Conservation (phyloP, 2,888 invertebrate species). For the Aromia moschata region DNA sequence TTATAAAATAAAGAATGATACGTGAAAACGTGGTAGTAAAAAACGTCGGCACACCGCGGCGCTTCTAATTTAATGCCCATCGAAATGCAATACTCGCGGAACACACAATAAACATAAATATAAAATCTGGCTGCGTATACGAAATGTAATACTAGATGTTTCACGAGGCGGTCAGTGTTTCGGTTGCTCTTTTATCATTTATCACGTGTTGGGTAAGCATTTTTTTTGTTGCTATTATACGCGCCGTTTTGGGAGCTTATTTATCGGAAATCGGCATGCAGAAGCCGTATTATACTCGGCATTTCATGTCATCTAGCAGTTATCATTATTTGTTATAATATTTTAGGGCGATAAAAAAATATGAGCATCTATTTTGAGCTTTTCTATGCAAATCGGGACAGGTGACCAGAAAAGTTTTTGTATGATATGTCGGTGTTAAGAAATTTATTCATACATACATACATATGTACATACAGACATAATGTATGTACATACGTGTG, state of each 20-base stretch:
- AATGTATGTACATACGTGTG: no score
- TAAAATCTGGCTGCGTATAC: constrained; percentile 28
- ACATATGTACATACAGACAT: no score
- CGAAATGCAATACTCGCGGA: constrained; percentile 4
- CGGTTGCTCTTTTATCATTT: constrained; percentile 22
- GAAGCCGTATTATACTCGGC: constrained; percentile 26
- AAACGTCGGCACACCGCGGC: constrained; percentile 14
- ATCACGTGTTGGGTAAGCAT: no score
- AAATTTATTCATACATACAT: no score
- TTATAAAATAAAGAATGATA: neutral
- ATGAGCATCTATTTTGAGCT: no score
- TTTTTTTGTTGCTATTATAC: constrained; percentile 9
- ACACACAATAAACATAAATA: constrained; percentile 30
- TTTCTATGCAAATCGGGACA: no score
- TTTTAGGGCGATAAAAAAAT: constrained; percentile 3
- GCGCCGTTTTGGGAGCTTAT: constrained; percentile 25
- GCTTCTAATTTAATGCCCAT: constrained; percentile 14
- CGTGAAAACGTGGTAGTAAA: constrained; percentile 18
- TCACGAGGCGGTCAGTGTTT: constrained; percentile 31
- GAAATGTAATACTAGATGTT: constrained; percentile 36
- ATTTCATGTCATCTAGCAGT: constrained; percentile 26
- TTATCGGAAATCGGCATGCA: constrained; percentile 33
- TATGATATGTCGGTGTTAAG: no score
- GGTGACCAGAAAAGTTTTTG: no score
- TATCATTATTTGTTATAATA: constrained; percentile 20